Conservation (phyloP, 2,797 vertebrate species). For the Spondyliosoma cantharus region DNA sequence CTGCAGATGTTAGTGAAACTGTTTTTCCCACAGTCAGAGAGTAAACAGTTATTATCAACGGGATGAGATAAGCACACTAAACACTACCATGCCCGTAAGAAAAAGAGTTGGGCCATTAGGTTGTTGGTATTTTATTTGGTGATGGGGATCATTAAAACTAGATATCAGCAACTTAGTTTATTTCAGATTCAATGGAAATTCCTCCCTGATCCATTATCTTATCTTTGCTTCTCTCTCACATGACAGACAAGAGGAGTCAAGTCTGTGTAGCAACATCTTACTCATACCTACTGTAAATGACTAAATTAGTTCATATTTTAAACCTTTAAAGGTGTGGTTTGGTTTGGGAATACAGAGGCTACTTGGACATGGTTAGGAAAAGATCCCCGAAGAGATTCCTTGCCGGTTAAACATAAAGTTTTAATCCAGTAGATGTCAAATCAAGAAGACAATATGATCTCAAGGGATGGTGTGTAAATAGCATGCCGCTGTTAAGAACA, state of each 20-base stretch:
- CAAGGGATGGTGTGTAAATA: no score
- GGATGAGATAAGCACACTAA: not conserved
- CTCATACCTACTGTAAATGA: not conserved
- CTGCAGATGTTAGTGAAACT: not conserved
- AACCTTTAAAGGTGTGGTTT: not conserved
- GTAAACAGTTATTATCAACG: conserved; percentile 14
- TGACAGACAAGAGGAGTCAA: not conserved
- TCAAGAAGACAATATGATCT: no score
- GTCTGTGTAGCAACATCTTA: not conserved
- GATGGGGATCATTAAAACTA: not conserved
- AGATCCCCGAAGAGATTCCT: no score
- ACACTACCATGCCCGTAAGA: no score
- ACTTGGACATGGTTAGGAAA: no score
- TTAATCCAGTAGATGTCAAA: no score
- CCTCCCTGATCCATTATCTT: not conserved
- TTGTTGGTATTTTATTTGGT: not conserved
- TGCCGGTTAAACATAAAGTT: no score
- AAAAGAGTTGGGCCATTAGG: not conserved
- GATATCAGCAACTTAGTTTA: not conserved
- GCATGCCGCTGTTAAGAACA: no score
- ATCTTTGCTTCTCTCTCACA: not conserved
- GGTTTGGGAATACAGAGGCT: not conserved
- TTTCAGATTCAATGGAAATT: not conserved
- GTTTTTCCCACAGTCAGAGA: conserved; percentile 20
- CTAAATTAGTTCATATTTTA: not conserved